Evolutionary conservation across 2,797 vertebrate species (phyloP).

Genomic region (Pseudomugil gertrudae): DNA sequence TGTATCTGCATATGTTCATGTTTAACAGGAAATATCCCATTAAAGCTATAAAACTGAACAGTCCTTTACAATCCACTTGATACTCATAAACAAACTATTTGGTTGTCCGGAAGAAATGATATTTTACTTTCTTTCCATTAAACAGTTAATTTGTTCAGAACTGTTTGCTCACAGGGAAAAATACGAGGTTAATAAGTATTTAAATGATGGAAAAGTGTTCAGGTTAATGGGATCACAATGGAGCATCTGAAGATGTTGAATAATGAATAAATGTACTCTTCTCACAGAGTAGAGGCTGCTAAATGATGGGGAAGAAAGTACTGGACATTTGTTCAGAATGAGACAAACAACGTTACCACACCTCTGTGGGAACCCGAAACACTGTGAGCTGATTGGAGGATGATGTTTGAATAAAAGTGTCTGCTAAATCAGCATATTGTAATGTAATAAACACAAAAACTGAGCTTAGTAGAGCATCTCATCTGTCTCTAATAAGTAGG

Average conservation of each 20-base stretch:
- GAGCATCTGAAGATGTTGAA: not conserved
- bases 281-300: not conserved
- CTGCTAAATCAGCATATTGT: too few species aligned
- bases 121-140: not conserved
- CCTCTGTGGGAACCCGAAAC: not conserved
- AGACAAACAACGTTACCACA: too few species aligned
- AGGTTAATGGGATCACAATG: not conserved
- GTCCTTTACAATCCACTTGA: not conserved
- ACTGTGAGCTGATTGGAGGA: too few species aligned
- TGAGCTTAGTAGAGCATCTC: too few species aligned
- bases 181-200: not conserved
- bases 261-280: slow-evolving; percentile 4
- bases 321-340: not conserved
- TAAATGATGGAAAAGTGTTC: not conserved
- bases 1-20: too few species aligned
- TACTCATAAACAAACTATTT: not conserved
- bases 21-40: too few species aligned
- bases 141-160: not conserved
- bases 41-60: too few species aligned
- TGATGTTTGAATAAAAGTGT: too few species aligned
- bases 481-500: too few species aligned
- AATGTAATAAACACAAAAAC: too few species aligned
- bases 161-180: not conserved
- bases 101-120: not conserved
- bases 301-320: not conserved